These are phyloP conservation scores for Anoplolepis gracilipes DNA, from an alignment of 1,140 invertebrate species.

Conservation along the genomic window DNA sequence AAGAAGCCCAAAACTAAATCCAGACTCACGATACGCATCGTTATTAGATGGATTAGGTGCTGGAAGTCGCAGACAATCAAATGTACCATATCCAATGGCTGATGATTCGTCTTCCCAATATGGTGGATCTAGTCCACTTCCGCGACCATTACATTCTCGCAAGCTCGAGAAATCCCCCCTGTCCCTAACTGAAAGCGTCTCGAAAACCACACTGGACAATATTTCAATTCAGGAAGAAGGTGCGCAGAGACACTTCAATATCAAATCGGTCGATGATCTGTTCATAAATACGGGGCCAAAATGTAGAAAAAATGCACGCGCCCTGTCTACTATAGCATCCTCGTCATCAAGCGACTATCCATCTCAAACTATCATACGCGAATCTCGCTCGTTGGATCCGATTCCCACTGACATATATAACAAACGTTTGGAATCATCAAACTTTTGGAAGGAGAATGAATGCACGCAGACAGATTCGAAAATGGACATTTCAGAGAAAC, in stretches of 20 bases:
- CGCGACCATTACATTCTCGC: slow-evolving; percentile 71
- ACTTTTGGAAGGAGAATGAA: slow-evolving; percentile 80
- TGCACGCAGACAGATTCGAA: slow-evolving; percentile 80
- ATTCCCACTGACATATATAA: slow-evolving; percentile 78
- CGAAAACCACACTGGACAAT: slow-evolving; percentile 85
- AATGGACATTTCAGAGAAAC: slow-evolving; percentile 83
- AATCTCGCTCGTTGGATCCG: slow-evolving; percentile 86
- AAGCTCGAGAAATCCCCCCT: slow-evolving; percentile 79
- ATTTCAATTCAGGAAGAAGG: slow-evolving; percentile 80
- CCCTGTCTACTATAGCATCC: slow-evolving; percentile 86
- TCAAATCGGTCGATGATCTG: slow-evolving; percentile 82
- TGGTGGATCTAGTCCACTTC: slow-evolving; percentile 78
- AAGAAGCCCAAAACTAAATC: slow-evolving; percentile 90
- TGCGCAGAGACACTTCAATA: slow-evolving; percentile 79
- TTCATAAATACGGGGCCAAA: slow-evolving; percentile 77
- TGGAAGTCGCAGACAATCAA: slow-evolving; percentile 87
- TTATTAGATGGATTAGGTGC: slow-evolving; percentile 82
- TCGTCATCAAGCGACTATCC: slow-evolving; percentile 85
- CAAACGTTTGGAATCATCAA: slow-evolving; percentile 60
- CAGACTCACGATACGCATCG: slow-evolving; percentile 90
- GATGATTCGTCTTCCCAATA: slow-evolving; percentile 80
- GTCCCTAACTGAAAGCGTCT: slow-evolving; percentile 80
- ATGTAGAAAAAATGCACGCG: slow-evolving; percentile 79
- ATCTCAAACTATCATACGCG: slow-evolving; percentile 80
- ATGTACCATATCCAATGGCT: slow-evolving; percentile 82